Evolutionary conservation across 2,888 invertebrate genomes (phyloP), one percentile per base, ranked within the genome.

Genomic region (Kuschelorhynchus macadamiae): DNA sequence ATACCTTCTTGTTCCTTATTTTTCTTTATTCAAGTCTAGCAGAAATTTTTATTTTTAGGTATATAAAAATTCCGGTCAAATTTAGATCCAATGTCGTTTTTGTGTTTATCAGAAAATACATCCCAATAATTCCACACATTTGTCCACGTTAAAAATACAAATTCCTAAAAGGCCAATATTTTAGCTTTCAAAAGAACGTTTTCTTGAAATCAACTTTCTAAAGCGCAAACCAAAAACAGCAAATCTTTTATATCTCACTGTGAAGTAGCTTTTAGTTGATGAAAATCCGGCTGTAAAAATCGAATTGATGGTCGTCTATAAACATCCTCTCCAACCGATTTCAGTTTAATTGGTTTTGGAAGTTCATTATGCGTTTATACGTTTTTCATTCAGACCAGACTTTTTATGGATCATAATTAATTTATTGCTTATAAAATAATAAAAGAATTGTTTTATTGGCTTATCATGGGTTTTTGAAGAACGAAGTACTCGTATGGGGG

Each of bases 221-320:
- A n/a, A n/a, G n/a, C n/a, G 25, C 7, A 30, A 55, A 46, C 33
- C 56, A 66, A 66, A 52, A 53, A 62, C 62, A 62, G 52, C 18
- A 49, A 67, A 67, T 46, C 57, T 55, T 63, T 67, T 67, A 46
- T 62, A 33, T 42, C 12, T 16, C 64, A 42, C 60, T 55, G 60
- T 60, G 60, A 69, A 69, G 60, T 64, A 46, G 70, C 70, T 70
- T 70, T 70, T 70, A 70, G 66, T 70, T 70, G 62, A 70, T 70
- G 70, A 70, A 70, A 70, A 66, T 70, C 66, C 70, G 57, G 66
- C 61, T 33, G 63, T 70, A 70, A 70, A 70, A 70, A 57, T 66
- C 70, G 63, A 66, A 66, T 50, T 60, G 55, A 56, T 62, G 62
- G 55, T 55, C 57, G 56, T 60, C 57, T 65, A 57, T 60, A 69